These are phyloP conservation scores for Piezodorus guildinii DNA, from an alignment of 1,140 invertebrate species.

Conservation along the genomic window DNA sequence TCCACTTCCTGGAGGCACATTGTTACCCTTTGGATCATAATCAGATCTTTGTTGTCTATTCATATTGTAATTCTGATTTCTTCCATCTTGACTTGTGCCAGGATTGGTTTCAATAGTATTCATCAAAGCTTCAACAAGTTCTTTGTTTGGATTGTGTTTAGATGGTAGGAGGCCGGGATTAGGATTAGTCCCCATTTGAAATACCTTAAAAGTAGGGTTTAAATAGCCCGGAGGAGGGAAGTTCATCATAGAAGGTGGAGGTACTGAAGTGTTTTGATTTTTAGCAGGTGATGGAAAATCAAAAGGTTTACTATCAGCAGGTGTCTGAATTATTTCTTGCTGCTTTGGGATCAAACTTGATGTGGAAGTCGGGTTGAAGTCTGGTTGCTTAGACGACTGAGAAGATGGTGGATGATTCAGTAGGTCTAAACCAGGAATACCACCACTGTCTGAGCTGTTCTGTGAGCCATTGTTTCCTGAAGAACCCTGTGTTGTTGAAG, in stretches of 20 bases:
- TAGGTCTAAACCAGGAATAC: slow-evolving; percentile 30
- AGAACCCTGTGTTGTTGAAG: not conserved
- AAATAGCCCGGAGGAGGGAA: slow-evolving; percentile 10
- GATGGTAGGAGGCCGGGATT: not conserved
- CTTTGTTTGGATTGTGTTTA: no score
- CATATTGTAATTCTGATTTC: no score
- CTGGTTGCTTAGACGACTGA: not conserved
- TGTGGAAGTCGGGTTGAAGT: slow-evolving; percentile 8
- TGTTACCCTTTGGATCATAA: no score
- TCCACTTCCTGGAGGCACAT: no score
- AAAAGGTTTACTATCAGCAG: slow-evolving; percentile 30
- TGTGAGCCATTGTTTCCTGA: not conserved
- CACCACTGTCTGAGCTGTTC: slow-evolving; percentile 8
- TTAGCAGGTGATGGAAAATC: slow-evolving; percentile 28
- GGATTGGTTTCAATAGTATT: no score
- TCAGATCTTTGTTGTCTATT: no score
- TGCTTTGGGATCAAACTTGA: slow-evolving; percentile 7
- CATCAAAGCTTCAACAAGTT: no score
- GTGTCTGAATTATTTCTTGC: slow-evolving; percentile 26
- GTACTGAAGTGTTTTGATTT: not conserved
- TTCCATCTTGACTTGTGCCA: no score
- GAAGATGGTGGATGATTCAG: slow-evolving; percentile 6
- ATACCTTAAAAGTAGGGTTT: not conserved
- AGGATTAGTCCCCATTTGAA: not conserved
- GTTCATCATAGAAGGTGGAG: slow-evolving; percentile 10